A percentile compares a stretch with the other conserved stretches of the same genome.
Conservation (phyloP, 1,140 invertebrate genomes). For the Sinonovacula constricta region DNA sequence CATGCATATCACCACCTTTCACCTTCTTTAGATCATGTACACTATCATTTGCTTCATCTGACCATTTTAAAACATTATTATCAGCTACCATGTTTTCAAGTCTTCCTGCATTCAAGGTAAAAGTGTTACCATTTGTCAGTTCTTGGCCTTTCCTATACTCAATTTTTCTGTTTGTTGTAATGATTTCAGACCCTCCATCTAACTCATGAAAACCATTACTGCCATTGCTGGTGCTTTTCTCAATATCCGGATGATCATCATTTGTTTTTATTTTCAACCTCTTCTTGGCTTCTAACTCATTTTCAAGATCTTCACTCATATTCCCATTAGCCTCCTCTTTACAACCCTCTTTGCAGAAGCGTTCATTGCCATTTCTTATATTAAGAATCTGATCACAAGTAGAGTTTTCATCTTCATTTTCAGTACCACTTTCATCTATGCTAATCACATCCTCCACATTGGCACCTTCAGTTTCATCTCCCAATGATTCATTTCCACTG, state of each 20-base stretch:
- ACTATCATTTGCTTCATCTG: neutral
- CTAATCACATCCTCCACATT: neutral
- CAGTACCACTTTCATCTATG: neutral
- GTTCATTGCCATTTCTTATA: neutral
- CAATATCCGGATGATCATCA: neutral
- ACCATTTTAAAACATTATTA: neutral
- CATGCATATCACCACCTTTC: neutral
- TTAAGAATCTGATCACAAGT: neutral
- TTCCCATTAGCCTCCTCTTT: neutral
- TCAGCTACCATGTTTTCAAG: neutral
- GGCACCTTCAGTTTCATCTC: too few species aligned
- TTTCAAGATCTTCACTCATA: neutral
- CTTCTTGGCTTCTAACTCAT: neutral
- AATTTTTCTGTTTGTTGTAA: neutral
- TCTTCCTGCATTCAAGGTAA: neutral
- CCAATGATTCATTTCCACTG: too few species aligned
- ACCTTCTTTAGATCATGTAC: neutral
- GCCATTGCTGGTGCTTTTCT: neutral
- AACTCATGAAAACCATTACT: neutral
- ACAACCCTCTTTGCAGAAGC: neutral
- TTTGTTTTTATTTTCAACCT: neutral
- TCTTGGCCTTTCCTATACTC: neutral
- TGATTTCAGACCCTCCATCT: neutral
- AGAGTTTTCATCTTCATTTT: neutral
- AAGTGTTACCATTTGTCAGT: neutral